Evolutionary conservation across 2,888 invertebrate genomes (phyloP), one percentile per base, ranked within the genome.

Genomic region (Rhimphoctona megacephalus): DNA sequence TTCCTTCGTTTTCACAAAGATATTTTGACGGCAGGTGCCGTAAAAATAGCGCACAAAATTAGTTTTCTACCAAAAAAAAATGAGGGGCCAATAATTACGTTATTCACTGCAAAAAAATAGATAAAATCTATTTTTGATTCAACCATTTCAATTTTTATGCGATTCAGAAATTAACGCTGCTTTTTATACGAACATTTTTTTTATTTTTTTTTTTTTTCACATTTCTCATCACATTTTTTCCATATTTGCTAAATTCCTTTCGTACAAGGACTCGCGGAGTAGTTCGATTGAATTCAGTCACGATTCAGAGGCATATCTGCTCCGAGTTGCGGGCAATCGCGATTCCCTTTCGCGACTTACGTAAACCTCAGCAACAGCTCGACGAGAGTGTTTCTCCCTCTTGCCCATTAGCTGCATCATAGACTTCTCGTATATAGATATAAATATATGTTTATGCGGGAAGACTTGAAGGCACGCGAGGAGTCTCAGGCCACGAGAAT

Each of bases 401-500:
- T 52, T 61, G 81, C 22, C 70, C 66, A 82, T 84, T 86, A 86
- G 73, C 70, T 69, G 84, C 81, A 82, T 84, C 84, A 85, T 84
- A 84, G 81, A 81, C 54, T 57, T 43, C 67, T 64, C 81, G 14
- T 54, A 54, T 39, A 52, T 30, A 52, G 36, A 66, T 54, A 70
- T 69, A 74, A 39, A 39, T 64, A 74, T 57, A 69, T 70, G 49
- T 52, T 70, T 19, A 67, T 57, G 61, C 77, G 86, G 22, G 69
- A 73, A 67, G 79, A 86, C 61, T 77, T 6, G 57, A 17, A 69
- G 82, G 69, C 82, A 82, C 82, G 72, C 86, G 77, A 80, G 73
- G 72, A 83, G 83, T 79, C 73, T 69, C 66, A 69, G 67, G 80
- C 81, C 64, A 17, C 61, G 89, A 85, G 90, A 91, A 90, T 90